Conservation (phyloP, 2,797 vertebrate species). For the Phoxinus dragarum region DNA sequence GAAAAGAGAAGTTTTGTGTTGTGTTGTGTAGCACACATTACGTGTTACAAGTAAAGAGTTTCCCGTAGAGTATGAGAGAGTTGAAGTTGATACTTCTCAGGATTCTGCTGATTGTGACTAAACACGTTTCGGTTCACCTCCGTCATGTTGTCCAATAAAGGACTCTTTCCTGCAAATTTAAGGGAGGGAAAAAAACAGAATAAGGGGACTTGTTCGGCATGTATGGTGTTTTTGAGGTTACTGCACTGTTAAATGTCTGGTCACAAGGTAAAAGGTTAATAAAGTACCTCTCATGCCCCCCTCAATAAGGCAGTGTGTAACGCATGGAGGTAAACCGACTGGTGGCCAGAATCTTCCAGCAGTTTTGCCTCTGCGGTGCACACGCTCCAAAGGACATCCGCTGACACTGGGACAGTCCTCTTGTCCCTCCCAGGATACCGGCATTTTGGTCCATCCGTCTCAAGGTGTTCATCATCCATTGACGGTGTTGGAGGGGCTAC, state of each 20-base stretch:
- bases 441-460: conserved; percentile 76
- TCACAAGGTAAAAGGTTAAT: neutral
- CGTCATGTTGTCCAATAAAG: conserved; percentile 81
- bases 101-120: conserved; percentile 77
- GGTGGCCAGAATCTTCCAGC: conserved; percentile 67
- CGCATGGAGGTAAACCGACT: conserved; percentile 81
- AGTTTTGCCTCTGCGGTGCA: conserved; percentile 78
- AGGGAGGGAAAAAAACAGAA: conserved; percentile 9
- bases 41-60: conserved; percentile 77
- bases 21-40: neutral
- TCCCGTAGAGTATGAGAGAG: conserved; percentile 87
- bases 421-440: neutral
- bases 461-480: conserved; percentile 69
- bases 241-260: neutral
- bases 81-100: conserved; percentile 75
- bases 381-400: conserved; percentile 91
- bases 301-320: conserved; percentile 77
- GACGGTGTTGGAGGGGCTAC: conserved; percentile 43
- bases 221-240: neutral
- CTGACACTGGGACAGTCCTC: conserved; percentile 76
- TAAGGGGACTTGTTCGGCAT: neutral
- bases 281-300: conserved; percentile 70
- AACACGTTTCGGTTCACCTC: conserved; percentile 82
- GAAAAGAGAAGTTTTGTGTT: neutral
- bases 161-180: conserved; percentile 79